Evolutionary conservation across 2,888 invertebrate genomes (phyloP).

Genomic region (Cephus spinipes): DNA sequence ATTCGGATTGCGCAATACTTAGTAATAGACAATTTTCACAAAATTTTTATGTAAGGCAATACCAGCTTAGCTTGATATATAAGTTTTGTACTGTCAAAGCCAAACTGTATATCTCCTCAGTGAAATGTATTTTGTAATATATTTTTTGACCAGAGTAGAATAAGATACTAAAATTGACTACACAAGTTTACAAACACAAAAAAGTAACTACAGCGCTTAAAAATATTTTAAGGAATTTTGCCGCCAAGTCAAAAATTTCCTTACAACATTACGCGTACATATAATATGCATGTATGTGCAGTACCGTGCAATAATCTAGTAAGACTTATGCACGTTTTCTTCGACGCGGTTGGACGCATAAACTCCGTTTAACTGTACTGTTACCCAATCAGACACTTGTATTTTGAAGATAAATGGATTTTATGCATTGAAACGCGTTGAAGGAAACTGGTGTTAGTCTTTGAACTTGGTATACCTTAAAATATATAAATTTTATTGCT

Average conservation of each 20-base stretch:
- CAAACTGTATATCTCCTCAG: background rate
- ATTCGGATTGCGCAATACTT: background rate
- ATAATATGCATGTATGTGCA: background rate
- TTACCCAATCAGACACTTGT: too few species aligned
- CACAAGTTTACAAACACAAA: background rate
- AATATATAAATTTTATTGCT: background rate
- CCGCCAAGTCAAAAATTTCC: background rate
- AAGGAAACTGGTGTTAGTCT: background rate
- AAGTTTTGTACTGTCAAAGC: background rate
- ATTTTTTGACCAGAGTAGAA: background rate
- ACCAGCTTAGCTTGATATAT: background rate
- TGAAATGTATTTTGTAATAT: constrained; percentile 14
- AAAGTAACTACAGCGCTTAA: background rate
- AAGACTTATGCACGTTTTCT: background rate
- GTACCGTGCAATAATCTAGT: background rate
- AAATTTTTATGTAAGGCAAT: background rate
- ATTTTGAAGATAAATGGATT: too few species aligned
- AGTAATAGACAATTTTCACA: background rate
- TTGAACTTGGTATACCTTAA: background rate
- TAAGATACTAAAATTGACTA: background rate
- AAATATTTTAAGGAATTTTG: background rate
- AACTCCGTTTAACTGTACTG: too few species aligned
- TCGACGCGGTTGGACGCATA: too few species aligned
- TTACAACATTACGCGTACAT: background rate
- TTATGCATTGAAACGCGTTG: too few species aligned